Evolutionary conservation across 1,140 invertebrate genomes (phyloP).

Genomic region (Drosophila lowei): DNA sequence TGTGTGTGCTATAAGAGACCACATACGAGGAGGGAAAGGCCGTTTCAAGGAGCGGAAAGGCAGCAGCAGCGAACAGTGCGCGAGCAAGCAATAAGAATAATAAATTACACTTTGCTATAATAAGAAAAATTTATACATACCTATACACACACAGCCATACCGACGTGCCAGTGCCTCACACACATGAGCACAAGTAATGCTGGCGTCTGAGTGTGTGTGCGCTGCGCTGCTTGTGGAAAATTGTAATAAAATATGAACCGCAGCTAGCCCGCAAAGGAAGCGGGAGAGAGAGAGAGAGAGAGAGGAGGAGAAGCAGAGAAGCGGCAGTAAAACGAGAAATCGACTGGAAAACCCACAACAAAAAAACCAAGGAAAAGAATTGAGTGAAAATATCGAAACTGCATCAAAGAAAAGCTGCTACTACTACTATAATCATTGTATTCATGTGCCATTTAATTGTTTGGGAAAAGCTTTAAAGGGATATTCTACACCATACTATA

Average conservation of each 20-base stretch:
- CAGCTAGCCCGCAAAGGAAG: conserved; percentile 11
- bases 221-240: conserved; percentile 54
- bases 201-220: conserved; percentile 51
- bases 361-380: conserved; percentile 56
- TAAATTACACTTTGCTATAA: conserved; percentile 82
- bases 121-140: conserved; percentile 80
- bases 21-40: conserved; percentile 75
- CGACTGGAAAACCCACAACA: conserved; percentile 50
- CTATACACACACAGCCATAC: conserved; percentile 32
- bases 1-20: conserved; percentile 56
- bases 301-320: conserved; percentile 14
- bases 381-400: conserved; percentile 58
- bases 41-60: conserved; percentile 76
- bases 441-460: conserved; percentile 30
- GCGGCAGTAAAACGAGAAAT: conserved; percentile 40
- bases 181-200: conserved; percentile 61
- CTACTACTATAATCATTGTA: no score
- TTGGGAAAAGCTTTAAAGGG: conserved; percentile 37
- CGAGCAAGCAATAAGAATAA: conserved; percentile 80
- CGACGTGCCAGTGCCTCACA: conserved; percentile 26
- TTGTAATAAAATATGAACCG: conserved; percentile 81
- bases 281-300: no score
- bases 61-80: conserved; percentile 40
- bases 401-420: conserved; percentile 1
- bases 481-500: conserved; percentile 27